Evolutionary conservation across 2,888 invertebrate species (phyloP).

Genomic region (Spilarctia lutea): DNA sequence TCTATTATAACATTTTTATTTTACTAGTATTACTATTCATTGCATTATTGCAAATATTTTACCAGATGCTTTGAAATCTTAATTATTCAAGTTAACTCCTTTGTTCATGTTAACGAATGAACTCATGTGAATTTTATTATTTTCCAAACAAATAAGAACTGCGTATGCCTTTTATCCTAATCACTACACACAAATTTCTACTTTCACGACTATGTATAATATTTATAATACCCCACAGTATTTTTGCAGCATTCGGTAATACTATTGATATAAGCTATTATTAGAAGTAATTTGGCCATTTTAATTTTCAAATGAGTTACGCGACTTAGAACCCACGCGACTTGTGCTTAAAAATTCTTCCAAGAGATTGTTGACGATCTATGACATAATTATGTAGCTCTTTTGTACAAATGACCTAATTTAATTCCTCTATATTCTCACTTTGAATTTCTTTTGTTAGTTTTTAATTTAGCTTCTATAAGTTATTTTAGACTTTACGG

Average conservation of each 20-base stretch:
- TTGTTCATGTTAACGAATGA: no score
- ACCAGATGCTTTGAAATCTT: neutral
- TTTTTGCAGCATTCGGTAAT: neutral
- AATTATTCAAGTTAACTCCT: neutral
- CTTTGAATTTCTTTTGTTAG: conserved; percentile 43
- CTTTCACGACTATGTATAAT: neutral
- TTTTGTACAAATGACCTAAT: conserved; percentile 39
- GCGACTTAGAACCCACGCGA: neutral
- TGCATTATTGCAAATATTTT: neutral
- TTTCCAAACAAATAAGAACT: no score
- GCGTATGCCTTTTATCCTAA: no score
- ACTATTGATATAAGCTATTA: neutral
- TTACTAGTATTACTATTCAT: neutral
- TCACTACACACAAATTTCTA: neutral
- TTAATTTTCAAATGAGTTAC: neutral
- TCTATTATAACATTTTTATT: neutral
- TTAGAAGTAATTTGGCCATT: neutral
- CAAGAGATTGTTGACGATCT: conserved; percentile 30
- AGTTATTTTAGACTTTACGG: conserved; percentile 25
- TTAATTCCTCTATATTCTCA: conserved; percentile 44
- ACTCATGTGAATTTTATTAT: no score
- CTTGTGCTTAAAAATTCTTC: neutral
- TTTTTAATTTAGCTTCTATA: conserved; percentile 29
- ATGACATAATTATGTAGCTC: conserved; percentile 40
- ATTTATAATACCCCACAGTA: neutral